phyloP scores from a whole-genome alignment of 1,140 invertebrate genomes.

The Zaprionus tsacasi region DNA sequence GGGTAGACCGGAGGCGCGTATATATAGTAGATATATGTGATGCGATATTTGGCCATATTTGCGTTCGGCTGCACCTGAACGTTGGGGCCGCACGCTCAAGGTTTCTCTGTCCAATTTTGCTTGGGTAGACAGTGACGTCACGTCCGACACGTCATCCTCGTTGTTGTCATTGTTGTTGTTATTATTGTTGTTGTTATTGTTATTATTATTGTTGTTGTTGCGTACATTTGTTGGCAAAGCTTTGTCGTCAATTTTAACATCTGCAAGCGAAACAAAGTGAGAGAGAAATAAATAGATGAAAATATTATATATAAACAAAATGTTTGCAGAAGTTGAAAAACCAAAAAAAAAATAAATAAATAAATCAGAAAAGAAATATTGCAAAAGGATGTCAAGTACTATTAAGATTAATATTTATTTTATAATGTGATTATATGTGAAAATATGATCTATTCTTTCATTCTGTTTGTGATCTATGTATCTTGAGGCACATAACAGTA shows the following conservation, averaged over 20 bases:
- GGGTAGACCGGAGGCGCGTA: slow-evolving; percentile 87
- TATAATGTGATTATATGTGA: too few species aligned
- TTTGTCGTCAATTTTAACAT: slow-evolving; percentile 66
- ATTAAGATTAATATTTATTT: not conserved
- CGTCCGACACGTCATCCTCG: slow-evolving; percentile 48
- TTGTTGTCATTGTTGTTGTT: slow-evolving; percentile 26
- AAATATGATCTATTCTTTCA: too few species aligned
- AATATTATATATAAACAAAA: not conserved
- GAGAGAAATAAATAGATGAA: not conserved
- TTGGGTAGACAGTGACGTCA: slow-evolving; percentile 44
- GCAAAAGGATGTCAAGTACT: not conserved
- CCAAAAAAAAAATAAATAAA: slow-evolving; percentile 1
- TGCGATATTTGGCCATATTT: slow-evolving; percentile 87
- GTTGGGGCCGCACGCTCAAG: too few species aligned
- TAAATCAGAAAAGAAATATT: not conserved
- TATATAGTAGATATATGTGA: slow-evolving; percentile 87
- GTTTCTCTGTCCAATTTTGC: not conserved
- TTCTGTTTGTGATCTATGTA: too few species aligned
- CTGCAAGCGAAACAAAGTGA: slow-evolving; percentile 27
- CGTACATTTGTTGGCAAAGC: slow-evolving; percentile 58
- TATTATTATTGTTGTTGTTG: slow-evolving; percentile 55
- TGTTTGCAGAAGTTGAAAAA: not conserved
- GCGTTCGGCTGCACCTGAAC: slow-evolving; percentile 85
- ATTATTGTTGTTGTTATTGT: slow-evolving; percentile 33
- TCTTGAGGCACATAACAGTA: too few species aligned